Percentiles rank a stretch among this genome's conserved stretches.
These are phyloP conservation scores for Phenganax subtilis DNA, from an alignment of 92 coral and sea anemone genomes.

Conservation along the genomic window DNA sequence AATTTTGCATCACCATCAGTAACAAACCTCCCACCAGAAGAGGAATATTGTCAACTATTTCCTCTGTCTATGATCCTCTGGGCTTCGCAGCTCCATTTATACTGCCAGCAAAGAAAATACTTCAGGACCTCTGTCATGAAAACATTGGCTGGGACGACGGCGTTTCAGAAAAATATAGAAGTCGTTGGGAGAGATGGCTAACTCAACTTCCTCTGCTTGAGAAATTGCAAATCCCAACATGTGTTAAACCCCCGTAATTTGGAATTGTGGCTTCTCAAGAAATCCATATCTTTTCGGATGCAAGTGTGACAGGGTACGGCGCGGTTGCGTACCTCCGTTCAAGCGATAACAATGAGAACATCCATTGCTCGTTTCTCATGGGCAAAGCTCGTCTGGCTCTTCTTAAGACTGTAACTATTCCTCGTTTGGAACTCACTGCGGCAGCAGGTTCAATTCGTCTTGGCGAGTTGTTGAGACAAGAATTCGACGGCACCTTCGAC, in stretches of 20 bases:
- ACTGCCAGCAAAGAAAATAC: constrained; percentile 16
- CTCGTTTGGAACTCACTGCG: constrained; percentile 43
- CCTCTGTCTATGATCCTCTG: constrained; percentile 12
- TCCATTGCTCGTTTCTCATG: constrained; percentile 41
- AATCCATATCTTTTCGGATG: constrained; percentile 46
- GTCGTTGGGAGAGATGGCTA: constrained; percentile 17
- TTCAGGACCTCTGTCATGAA: constrained; percentile 4
- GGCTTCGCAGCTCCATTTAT: constrained; percentile 12
- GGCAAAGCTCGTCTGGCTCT: constrained; percentile 54
- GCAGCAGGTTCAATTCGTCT: constrained; percentile 45
- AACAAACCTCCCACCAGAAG: constrained; percentile 7
- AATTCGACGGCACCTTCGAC: constrained; percentile 28
- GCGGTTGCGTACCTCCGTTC: constrained; percentile 48
- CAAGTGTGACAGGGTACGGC: constrained; percentile 50
- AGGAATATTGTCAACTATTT: constrained; percentile 14
- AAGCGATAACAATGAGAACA: constrained; percentile 11
- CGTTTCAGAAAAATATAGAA: not conserved
- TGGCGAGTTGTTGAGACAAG: constrained; percentile 31
- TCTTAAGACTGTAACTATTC: constrained; percentile 40
- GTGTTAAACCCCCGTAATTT: not conserved
- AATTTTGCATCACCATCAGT: not conserved
- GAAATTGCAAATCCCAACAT: constrained; percentile 1
- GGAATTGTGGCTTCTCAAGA: constrained; percentile 9
- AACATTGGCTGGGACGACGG: constrained; percentile 4
- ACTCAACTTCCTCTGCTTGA: not conserved